These are phyloP conservation scores for Agriopis aurantiaria DNA, from an alignment of 2,888 invertebrate species.

Conservation along the genomic window DNA sequence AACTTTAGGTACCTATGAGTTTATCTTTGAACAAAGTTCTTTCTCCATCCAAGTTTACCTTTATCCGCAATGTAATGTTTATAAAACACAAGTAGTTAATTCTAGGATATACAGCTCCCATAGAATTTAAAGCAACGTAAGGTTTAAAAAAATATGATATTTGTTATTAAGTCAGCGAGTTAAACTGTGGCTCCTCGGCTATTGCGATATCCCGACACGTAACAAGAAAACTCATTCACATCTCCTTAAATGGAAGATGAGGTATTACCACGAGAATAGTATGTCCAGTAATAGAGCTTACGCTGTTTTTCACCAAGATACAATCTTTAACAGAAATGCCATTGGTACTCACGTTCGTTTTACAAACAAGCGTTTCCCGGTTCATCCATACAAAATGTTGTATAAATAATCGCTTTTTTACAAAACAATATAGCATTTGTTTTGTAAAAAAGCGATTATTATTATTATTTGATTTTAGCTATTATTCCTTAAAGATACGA, in stretches of 20 bases:
- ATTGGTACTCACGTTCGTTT: background rate
- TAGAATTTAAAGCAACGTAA: conserved; percentile 1
- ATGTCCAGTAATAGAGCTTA: conserved; percentile 20
- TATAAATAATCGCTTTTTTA: too few species aligned
- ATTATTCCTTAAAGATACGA: too few species aligned
- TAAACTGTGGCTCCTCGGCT: conserved; percentile 32
- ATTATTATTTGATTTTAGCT: too few species aligned
- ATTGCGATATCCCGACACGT: conserved; percentile 50
- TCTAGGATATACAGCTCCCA: conserved; percentile 1
- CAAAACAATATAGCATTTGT: too few species aligned
- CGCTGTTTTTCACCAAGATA: background rate
- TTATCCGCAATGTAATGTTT: background rate
- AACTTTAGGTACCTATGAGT: too few species aligned
- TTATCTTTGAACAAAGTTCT: too few species aligned
- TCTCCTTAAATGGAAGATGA: conserved; percentile 67
- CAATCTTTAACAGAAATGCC: background rate
- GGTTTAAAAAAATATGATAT: conserved; percentile 18
- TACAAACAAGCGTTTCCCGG: background rate
- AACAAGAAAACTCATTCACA: conserved; percentile 68
- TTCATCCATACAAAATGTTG: too few species aligned
- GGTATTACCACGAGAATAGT: conserved; percentile 47
- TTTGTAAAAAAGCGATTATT: too few species aligned
- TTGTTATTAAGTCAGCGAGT: conserved; percentile 33
- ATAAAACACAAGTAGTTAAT: conserved; percentile 13
- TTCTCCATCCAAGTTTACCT: too few species aligned